Evolutionary conservation across 2,797 vertebrate genomes (phyloP), one percentile per base, ranked within the genome.

Genomic region (Ctenochaetus hawaiiensis): DNA sequence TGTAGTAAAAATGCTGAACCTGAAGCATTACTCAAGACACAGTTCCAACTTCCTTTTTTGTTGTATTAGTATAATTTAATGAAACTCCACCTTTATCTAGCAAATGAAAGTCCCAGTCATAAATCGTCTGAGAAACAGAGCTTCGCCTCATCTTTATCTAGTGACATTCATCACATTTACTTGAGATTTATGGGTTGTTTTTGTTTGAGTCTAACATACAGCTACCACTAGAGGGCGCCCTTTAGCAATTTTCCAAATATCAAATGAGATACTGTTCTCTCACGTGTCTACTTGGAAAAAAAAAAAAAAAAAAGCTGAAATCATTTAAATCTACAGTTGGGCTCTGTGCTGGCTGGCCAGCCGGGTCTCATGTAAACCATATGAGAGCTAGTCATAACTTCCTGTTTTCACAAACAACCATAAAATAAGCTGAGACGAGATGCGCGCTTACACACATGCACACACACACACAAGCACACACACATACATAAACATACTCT

Each of bases 351-450:
- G 57, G 77, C 73, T 11, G 37, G 41, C 52, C 53, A 57, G 85
- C 72, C 77, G 68, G 77, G 66, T 78, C 86, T 89, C 80, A 90
- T 90, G 75, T 88, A 86, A 91, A 94, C 89, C 91, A 93, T 87
- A 91, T 91, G 91, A 82, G 86, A 84, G 72, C 84, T 82, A 93
- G 91, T 91, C 93, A 93, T 89, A 86, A 94, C 91, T 94, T 95
- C 93, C 92, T 92, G 91, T 94, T 95, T 94, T 93, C 80, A 79
- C 81, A 90, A 90, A 92, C 87, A 90, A 80, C 85, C 85, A 88
- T 89, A 88, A 86, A 91, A 89, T 91, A 88, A 83, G 79, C 89
- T 23, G 73, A 88, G 84, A 86, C 67, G 43, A 83, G 58, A 87
- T 78, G 58, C 80, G 72, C 77, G 71, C 70, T 43, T 45, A 66